Percentiles rank a stretch among this genome's conserved stretches.
These are phyloP conservation scores for Macquaria ambigua DNA, from an alignment of 2,113 vertebrate species.

Conservation along the genomic window DNA sequence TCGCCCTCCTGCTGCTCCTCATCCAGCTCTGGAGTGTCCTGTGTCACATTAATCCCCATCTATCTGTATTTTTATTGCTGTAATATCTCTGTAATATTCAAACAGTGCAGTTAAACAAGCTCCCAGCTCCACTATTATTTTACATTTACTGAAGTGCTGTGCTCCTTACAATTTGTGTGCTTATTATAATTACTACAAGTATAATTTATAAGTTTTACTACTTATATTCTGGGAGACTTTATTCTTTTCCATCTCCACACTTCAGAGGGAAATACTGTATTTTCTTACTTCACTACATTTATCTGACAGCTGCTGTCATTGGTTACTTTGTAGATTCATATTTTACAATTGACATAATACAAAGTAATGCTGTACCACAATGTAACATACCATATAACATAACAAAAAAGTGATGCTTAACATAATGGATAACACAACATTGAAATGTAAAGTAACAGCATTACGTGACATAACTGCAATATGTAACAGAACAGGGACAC, in stretches of 20 bases:
- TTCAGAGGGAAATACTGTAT: neutral
- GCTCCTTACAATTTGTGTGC: neutral
- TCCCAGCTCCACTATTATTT: neutral
- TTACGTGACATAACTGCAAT: too few species aligned
- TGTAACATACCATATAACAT: too few species aligned
- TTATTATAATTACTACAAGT: neutral
- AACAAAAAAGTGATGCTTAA: too few species aligned
- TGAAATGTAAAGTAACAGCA: too few species aligned
- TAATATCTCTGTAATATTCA: neutral
- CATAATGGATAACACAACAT: too few species aligned
- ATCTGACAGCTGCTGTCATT: neutral
- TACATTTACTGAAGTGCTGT: neutral
- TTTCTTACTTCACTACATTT: neutral
- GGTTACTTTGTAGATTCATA: too few species aligned
- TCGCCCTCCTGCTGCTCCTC: conserved; percentile 7
- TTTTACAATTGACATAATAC: neutral
- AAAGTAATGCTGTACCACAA: too few species aligned
- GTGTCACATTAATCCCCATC: neutral
- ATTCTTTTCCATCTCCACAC: neutral
- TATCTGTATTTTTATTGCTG: neutral
- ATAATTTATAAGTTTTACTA: neutral
- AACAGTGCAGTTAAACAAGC: neutral
- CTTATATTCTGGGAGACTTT: neutral
- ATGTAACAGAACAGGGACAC: neutral
- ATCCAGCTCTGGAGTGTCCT: neutral